Evolutionary conservation across 2,888 invertebrate species (phyloP).

Genomic region (Synergus umbraculus): DNA sequence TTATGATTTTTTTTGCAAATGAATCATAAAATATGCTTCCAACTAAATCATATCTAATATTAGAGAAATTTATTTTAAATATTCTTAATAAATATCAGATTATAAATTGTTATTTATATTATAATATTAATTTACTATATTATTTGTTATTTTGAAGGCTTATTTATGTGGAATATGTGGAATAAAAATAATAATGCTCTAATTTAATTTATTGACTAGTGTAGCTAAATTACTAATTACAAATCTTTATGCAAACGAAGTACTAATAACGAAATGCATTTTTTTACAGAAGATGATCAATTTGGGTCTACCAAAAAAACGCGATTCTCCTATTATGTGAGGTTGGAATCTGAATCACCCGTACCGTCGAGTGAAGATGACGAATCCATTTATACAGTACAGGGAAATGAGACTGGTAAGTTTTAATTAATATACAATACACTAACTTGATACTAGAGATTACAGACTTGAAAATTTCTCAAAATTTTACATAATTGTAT

Average conservation of each 20-base stretch:
- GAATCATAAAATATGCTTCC: not conserved
- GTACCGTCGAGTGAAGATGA: conserved; percentile 75
- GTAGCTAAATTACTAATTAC: not conserved
- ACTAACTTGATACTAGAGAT: too few relatives aligned
- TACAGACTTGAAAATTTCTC: too few relatives aligned
- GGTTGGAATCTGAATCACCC: conserved; percentile 77
- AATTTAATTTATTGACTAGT: not conserved
- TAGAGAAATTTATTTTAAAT: not conserved
- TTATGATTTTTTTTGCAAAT: not conserved
- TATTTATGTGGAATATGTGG: too few relatives aligned
- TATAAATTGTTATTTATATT: too few relatives aligned
- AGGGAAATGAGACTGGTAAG: conserved; percentile 84
- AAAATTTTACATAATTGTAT: not conserved
- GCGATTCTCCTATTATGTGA: conserved; percentile 67
- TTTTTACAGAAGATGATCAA: conserved; percentile 61
- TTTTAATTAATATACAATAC: conserved; percentile 17
- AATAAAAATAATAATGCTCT: too few relatives aligned
- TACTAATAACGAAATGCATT: not conserved
- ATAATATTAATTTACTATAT: too few relatives aligned
- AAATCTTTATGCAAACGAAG: not conserved
- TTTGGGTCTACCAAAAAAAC: conserved; percentile 57
- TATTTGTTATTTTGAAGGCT: too few relatives aligned
- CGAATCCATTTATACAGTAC: conserved; percentile 82
- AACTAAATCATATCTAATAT: not conserved
- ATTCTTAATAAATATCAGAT: too few relatives aligned